Evolutionary conservation across 2,888 invertebrate species (phyloP), one percentile per base, ranked within the genome.

Genomic region (Thymelicus lineola): DNA sequence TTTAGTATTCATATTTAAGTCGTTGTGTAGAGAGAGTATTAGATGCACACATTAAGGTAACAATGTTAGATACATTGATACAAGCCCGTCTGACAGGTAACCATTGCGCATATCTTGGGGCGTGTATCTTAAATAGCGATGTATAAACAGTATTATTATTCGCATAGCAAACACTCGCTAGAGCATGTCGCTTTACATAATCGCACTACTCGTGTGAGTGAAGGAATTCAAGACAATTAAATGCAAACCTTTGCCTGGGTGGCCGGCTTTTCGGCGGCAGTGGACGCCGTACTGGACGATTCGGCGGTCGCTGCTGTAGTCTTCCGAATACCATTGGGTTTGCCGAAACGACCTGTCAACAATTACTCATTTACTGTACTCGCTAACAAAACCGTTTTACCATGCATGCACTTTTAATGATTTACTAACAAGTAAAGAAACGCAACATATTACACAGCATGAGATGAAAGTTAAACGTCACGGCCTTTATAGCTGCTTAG

Each of bases 311-410:
- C 82, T 58, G 94, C 90, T 7, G 89, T 86, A 4, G 91, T 85
- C 9, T 86, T 88, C 76, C 86, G 86, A 10, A 80, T 85, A 28
- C 85, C 87, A 61, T 84, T 81, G 4, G 94, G 91, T 80, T 94
- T 91, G 72, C 86, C 84, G 76, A 91, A 93, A 14, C 94, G 94
- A 80, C 94, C 95, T 93, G 88, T 38, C 69, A 74, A 80, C 77
- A 83, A 80, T 77, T 64, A 73, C 70, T 75, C 73, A 60, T 76
- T 80, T 79, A 91, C 90, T 79, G 84, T 74, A 75, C 72, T 58
- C 68, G 68, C 62, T 48, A 62, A 48, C 62, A 61, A 67, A 67
- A 53, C 53, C 10, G 17, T 7, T 57, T 15, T 12, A 36, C 36
- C 28, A 7, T 35, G 2, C 36, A 36, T 53, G 20, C 20, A 57